These are phyloP conservation scores for Ormyrus nitidulus DNA, from an alignment of 2,888 invertebrate genomes.

Conservation along the genomic window DNA sequence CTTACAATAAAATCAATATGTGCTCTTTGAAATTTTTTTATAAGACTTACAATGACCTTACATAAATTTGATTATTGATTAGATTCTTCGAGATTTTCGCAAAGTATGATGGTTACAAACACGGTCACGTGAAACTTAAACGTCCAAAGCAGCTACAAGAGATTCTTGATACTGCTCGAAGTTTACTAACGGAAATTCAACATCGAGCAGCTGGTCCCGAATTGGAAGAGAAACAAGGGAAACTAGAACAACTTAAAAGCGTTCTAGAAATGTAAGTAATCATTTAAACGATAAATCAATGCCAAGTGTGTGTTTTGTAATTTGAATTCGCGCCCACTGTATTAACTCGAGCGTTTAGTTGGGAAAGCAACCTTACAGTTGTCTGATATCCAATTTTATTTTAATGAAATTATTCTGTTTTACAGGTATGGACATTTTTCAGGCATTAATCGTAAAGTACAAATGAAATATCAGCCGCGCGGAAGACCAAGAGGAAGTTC, in stretches of 20 bases:
- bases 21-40: neutral
- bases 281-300: too few species aligned
- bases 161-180: slow-evolving; percentile 96
- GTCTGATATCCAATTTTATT: neutral
- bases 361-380: neutral
- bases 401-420: neutral
- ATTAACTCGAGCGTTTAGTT: too few species aligned
- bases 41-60: neutral
- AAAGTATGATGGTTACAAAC: slow-evolving; percentile 96
- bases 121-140: slow-evolving; percentile 97
- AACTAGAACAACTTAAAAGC: slow-evolving; percentile 97
- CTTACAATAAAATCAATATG: neutral
- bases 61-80: slow-evolving; percentile 56
- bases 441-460: slow-evolving; percentile 99
- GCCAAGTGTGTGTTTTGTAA: too few species aligned
- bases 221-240: slow-evolving; percentile 97
- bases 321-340: too few species aligned
- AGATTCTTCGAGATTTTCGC: slow-evolving; percentile 99
- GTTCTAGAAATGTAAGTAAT: slow-evolving; percentile 97
- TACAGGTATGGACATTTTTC: slow-evolving; percentile 98
- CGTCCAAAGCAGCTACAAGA: slow-evolving; percentile 98
- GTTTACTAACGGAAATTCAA: slow-evolving; percentile 91
- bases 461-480: slow-evolving; percentile 98
- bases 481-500: slow-evolving; percentile 94
- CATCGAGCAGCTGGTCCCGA: slow-evolving; percentile 92